These are phyloP conservation scores for Tachystola acroxantha DNA, from an alignment of 2,888 invertebrate genomes.

Conservation along the genomic window DNA sequence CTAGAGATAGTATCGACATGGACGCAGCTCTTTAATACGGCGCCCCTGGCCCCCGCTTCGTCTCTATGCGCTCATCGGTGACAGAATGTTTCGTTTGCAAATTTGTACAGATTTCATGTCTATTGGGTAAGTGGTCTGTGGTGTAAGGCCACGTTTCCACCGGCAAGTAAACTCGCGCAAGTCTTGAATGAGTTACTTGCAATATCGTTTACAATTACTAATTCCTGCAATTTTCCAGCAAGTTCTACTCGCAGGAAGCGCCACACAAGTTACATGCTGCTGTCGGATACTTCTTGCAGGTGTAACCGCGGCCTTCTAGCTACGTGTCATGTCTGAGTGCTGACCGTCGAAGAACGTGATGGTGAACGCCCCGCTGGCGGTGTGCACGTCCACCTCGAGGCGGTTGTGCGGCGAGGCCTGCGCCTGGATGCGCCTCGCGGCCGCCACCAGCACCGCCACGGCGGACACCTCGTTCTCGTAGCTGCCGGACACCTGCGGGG, in stretches of 20 bases:
- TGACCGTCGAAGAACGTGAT: constrained; percentile 83
- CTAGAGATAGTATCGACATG: no score
- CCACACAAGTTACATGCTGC: background rate
- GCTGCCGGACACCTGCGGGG: constrained; percentile 80
- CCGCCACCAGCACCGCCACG: constrained; percentile 77
- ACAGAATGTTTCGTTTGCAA: no score
- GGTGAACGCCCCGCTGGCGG: constrained; percentile 85
- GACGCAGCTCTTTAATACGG: no score
- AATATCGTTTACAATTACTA: no score
- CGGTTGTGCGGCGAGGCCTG: constrained; percentile 72
- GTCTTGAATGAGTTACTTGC: no score
- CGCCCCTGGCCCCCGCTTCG: no score
- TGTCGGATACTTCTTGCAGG: background rate
- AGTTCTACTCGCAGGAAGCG: background rate
- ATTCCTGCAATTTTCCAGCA: background rate
- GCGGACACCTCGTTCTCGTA: constrained; percentile 88
- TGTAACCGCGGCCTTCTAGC: background rate
- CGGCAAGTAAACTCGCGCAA: no score
- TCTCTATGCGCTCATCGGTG: no score
- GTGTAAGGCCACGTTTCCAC: no score
- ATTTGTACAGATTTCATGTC: no score
- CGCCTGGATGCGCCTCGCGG: constrained; percentile 70
- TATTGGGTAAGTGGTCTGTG: no score
- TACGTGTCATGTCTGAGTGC: background rate
- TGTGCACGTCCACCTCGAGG: constrained; percentile 83